Evolutionary conservation across 1,140 invertebrate genomes (phyloP).

Genomic region (Drosophila nigrodunni): DNA sequence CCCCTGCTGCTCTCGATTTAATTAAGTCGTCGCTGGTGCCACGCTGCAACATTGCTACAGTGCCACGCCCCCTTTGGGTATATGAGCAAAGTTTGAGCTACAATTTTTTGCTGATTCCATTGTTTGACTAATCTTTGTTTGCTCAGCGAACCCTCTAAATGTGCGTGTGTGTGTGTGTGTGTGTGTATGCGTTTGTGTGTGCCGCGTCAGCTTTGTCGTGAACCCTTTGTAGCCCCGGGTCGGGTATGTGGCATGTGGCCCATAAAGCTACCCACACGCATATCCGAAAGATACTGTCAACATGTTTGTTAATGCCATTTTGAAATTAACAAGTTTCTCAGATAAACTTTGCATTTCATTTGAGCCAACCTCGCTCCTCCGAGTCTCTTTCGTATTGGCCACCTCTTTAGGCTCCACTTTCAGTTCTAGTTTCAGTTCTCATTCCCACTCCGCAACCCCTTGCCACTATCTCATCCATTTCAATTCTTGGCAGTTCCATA

Average conservation of each 20-base stretch:
- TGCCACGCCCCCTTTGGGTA: slow-evolving; percentile 21
- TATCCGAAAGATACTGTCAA: slow-evolving; percentile 69
- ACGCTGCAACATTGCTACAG: neutral
- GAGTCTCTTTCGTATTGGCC: neutral
- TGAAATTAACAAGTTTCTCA: slow-evolving; percentile 79
- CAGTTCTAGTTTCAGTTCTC: neutral
- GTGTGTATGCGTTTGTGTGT: no score
- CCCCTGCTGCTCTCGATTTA: slow-evolving; percentile 58
- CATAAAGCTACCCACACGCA: slow-evolving; percentile 59
- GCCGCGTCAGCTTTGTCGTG: slow-evolving; percentile 58
- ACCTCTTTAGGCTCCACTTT: neutral
- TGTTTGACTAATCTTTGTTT: slow-evolving; percentile 77
- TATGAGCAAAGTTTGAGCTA: neutral
- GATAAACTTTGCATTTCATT: slow-evolving; percentile 82
- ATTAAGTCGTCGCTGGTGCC: slow-evolving; percentile 70
- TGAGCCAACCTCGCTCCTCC: slow-evolving; percentile 31
- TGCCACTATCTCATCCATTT: neutral
- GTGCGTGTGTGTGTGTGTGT: slow-evolving; percentile 15
- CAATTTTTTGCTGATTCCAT: slow-evolving; percentile 78
- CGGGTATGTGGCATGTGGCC: slow-evolving; percentile 6
- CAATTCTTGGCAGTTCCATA: slow-evolving; percentile 30
- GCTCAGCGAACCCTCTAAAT: slow-evolving; percentile 55
- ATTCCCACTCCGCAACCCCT: neutral
- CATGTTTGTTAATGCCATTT: slow-evolving; percentile 79
- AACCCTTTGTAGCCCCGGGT: slow-evolving; percentile 17